These are phyloP conservation scores for Pagetopsis macropterus DNA, from an alignment of 2,797 vertebrate species.

Conservation along the genomic window DNA sequence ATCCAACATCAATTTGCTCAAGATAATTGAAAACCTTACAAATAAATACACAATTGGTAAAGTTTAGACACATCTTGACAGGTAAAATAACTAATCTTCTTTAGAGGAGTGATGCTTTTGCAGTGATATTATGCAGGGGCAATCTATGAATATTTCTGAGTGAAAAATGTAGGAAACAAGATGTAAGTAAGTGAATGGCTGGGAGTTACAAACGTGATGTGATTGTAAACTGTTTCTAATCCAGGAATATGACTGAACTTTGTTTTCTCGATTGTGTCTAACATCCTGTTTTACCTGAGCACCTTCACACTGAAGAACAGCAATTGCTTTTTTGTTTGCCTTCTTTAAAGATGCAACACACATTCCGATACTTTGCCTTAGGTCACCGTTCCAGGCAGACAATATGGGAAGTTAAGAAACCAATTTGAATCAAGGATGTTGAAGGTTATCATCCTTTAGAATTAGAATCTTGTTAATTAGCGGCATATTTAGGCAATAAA, in stretches of 20 bases:
- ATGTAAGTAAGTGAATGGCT: not conserved
- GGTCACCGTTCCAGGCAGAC: not conserved
- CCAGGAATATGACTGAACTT: not conserved
- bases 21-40: not conserved
- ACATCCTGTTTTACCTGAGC: too few relatives aligned
- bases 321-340: not conserved
- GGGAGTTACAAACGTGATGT: not conserved
- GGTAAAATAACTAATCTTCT: not conserved
- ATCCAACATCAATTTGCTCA: not conserved
- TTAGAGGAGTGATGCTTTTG: not conserved
- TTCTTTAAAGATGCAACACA: not conserved
- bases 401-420: not conserved
- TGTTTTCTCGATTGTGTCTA: too few relatives aligned
- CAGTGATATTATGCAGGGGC: not conserved
- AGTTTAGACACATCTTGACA: not conserved
- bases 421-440: too few relatives aligned
- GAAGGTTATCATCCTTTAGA: not conserved
- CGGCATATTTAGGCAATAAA: not conserved
- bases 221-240: rapidly evolving
- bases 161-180: not conserved
- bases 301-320: too few relatives aligned
- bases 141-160: not conserved
- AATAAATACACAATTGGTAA: not conserved
- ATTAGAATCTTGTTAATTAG: not conserved
- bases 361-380: not conserved